These are phyloP conservation scores for Picus viridis DNA, from an alignment of 2,797 vertebrate genomes.

Conservation along the genomic window DNA sequence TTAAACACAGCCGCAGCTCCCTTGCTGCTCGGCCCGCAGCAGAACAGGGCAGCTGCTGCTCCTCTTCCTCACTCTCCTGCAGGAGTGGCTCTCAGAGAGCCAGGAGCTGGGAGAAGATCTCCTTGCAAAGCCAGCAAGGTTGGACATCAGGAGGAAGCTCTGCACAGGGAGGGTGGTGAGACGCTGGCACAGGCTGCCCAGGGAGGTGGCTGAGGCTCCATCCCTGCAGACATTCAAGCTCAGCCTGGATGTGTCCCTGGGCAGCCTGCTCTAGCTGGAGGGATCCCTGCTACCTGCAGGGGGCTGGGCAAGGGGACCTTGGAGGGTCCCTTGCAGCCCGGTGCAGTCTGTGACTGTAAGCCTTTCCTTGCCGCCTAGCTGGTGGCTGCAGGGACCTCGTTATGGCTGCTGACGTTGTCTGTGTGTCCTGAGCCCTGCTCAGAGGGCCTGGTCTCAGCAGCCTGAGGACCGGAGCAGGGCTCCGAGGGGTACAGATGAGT, in stretches of 20 bases:
- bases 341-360: too few species aligned
- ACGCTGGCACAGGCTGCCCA: too few species aligned
- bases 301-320: too few species aligned
- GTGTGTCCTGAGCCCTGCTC: constrained; percentile 29
- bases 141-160: too few species aligned
- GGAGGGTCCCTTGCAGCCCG: too few species aligned
- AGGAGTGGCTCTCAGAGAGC: neutral
- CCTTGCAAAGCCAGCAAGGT: neutral
- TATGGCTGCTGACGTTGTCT: constrained; percentile 29
- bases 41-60: neutral
- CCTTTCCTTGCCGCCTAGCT: neutral
- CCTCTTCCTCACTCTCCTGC: neutral
- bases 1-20: constrained; percentile 40
- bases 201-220: too few species aligned
- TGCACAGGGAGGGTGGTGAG: too few species aligned
- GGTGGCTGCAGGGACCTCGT: neutral
- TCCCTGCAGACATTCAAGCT: too few species aligned
- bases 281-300: too few species aligned
- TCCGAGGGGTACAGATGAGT: neutral
- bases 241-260: too few species aligned
- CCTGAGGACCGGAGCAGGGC: neutral
- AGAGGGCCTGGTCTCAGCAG: neutral
- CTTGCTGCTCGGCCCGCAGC: neutral
- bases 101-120: neutral
- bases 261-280: too few species aligned